phyloP scores from a whole-genome alignment of 2,797 vertebrate species.

The Artibeus jamaicensis region DNA sequence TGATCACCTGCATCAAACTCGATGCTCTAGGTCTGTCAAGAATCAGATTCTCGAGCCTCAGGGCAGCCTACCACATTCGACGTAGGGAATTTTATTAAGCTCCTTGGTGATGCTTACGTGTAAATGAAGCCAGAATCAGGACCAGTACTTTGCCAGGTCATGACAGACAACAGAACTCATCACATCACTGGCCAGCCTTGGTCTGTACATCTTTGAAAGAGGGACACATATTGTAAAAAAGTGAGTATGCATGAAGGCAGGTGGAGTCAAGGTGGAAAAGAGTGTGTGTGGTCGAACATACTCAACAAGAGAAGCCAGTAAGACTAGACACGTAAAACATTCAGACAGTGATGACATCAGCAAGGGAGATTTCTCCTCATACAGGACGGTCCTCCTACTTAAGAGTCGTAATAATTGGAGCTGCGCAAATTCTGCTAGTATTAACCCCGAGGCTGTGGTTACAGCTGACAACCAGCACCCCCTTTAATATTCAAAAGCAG shows the following conservation, averaged over 20 bases:
- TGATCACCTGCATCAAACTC: background rate
- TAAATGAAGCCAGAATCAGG: background rate
- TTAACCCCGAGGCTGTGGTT: background rate
- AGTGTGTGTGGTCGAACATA: background rate
- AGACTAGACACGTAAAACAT: background rate
- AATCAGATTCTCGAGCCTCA: background rate
- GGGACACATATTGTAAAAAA: background rate
- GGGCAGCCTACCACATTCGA: background rate
- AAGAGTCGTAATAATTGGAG: slow-evolving; percentile 13
- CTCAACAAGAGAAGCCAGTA: background rate
- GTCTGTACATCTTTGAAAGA: background rate
- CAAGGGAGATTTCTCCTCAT: background rate
- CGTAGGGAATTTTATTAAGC: background rate
- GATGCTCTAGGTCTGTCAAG: background rate
- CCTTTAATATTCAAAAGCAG: background rate
- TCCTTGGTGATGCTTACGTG: background rate
- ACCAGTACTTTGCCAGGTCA: background rate
- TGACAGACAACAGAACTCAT: background rate
- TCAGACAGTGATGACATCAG: background rate
- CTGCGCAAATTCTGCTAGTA: background rate
- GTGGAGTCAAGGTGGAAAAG: background rate
- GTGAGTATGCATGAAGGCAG: background rate
- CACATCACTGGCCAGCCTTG: background rate
- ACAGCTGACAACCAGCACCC: background rate
- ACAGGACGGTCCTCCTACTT: background rate